phyloP scores from a whole-genome alignment of 2,888 invertebrate species.

The Anorthoa munda region DNA sequence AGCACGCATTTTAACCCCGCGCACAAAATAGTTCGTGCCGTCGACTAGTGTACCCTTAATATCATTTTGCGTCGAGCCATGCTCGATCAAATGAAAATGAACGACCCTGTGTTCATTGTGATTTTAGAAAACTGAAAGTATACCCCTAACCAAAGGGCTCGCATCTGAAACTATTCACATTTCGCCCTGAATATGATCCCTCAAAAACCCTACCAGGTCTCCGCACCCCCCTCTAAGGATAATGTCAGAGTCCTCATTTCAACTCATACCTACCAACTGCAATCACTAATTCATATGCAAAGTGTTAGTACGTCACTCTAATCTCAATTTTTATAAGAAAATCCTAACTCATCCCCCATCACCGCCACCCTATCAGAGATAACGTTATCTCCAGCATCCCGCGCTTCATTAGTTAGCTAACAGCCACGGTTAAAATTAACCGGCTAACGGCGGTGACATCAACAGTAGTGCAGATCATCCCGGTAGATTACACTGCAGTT shows the following conservation, averaged over 20 bases:
- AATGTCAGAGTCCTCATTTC: neutral
- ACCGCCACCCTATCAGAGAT: conserved; percentile 48
- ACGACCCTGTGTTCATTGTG: too few relatives aligned
- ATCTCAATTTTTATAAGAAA: conserved; percentile 28
- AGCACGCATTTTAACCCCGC: too few relatives aligned
- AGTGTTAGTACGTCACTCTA: conserved; percentile 3
- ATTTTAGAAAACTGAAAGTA: too few relatives aligned
- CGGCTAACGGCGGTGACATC: conserved; percentile 46
- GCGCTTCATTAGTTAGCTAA: conserved; percentile 67
- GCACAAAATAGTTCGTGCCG: too few relatives aligned
- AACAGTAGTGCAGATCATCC: conserved; percentile 52
- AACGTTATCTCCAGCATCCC: conserved; percentile 51
- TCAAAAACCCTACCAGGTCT: too few relatives aligned
- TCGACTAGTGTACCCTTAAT: too few relatives aligned
- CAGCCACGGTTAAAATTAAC: conserved; percentile 64
- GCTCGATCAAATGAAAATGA: too few relatives aligned
- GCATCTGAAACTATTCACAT: too few relatives aligned
- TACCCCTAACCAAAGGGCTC: too few relatives aligned
- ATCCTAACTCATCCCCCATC: neutral
- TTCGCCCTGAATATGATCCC: too few relatives aligned
- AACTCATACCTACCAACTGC: neutral
- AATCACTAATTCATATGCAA: conserved; percentile 12
- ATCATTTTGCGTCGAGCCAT: too few relatives aligned
- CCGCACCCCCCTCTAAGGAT: neutral
- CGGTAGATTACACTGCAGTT: conserved; percentile 50